Percentiles rank a stretch among this genome's conserved stretches.
phyloP scores from a whole-genome alignment of 2,888 invertebrate genomes.

The Mimumesa dahlbomi region DNA sequence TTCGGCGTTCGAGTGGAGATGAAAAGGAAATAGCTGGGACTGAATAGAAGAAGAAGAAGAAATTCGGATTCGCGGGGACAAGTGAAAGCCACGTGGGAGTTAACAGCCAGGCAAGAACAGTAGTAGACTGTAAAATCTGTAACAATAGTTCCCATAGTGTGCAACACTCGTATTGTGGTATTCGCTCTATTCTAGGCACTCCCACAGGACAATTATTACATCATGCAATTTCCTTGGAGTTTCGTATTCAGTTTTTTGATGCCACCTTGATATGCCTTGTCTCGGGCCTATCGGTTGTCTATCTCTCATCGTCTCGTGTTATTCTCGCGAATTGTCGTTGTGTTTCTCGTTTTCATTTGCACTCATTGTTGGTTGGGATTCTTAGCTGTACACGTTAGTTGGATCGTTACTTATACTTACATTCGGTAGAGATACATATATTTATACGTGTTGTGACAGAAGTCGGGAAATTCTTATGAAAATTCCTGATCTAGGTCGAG shows the following conservation, averaged over 20 bases:
- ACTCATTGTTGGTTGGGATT: conserved; percentile 21
- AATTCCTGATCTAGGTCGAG: no score
- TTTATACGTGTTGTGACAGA: no score
- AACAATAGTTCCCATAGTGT: conserved; percentile 80
- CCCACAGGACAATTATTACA: conserved; percentile 80
- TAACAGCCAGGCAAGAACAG: conserved; percentile 69
- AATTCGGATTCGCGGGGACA: conserved; percentile 71
- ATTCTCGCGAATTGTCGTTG: conserved; percentile 17
- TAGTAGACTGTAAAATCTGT: conserved; percentile 79
- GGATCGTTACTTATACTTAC: no score
- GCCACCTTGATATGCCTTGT: conserved; percentile 53
- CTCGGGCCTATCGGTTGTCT: conserved; percentile 52
- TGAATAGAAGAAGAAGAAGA: conserved; percentile 58
- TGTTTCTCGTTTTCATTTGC: conserved; percentile 12
- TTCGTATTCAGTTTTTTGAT: conserved; percentile 62
- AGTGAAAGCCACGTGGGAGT: conserved; percentile 80
- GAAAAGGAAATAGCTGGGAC: conserved; percentile 43
- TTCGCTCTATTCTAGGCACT: conserved; percentile 73
- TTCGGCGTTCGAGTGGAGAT: conserved; percentile 16
- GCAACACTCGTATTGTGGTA: conserved; percentile 76
- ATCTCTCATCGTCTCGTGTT: conserved; percentile 39
- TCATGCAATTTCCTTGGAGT: conserved; percentile 79
- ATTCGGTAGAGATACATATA: no score
- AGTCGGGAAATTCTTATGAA: no score
- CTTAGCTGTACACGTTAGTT: no score